phyloP scores from a whole-genome alignment of 2,888 invertebrate species.

The Lepidocyrtinus sp. region DNA sequence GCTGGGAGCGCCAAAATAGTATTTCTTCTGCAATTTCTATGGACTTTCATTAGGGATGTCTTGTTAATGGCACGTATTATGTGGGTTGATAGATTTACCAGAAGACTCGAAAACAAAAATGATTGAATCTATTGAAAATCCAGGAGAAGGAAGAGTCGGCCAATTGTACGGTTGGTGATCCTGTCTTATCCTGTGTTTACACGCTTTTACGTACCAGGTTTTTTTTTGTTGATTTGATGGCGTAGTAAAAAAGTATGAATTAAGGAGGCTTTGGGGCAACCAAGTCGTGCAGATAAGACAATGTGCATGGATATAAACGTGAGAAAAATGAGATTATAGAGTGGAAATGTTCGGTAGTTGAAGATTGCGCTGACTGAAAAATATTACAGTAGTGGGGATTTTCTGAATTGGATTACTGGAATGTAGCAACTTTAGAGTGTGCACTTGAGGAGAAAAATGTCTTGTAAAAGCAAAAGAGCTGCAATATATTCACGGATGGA shows the following conservation, averaged over 20 bases:
- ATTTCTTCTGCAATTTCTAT: not conserved
- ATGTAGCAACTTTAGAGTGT: not conserved
- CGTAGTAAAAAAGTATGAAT: not conserved
- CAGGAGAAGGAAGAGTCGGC: not conserved
- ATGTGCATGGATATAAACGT: not conserved
- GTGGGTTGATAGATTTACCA: slow-evolving; percentile 4
- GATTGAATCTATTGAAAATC: not conserved
- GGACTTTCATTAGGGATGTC: slow-evolving; percentile 4
- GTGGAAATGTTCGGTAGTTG: slow-evolving; percentile 3
- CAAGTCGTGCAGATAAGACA: slow-evolving; percentile 7
- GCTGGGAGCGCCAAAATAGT: not conserved
- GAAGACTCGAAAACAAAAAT: too few species aligned
- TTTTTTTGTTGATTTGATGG: not conserved
- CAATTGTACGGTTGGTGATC: too few species aligned
- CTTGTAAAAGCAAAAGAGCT: not conserved
- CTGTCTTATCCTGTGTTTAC: too few species aligned
- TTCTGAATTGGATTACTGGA: slow-evolving; percentile 7
- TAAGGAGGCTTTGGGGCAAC: not conserved
- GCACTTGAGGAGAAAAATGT: slow-evolving; percentile 16
- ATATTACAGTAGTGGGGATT: not conserved
- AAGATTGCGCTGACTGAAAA: slow-evolving; percentile 4
- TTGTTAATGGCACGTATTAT: slow-evolving; percentile 11
- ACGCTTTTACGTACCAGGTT: too few species aligned
- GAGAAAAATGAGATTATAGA: slow-evolving; percentile 13
- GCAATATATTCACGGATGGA: slow-evolving; percentile 1